Conservation (phyloP, 2,113 vertebrate genomes). For the Aptenodytes forsteri region DNA sequence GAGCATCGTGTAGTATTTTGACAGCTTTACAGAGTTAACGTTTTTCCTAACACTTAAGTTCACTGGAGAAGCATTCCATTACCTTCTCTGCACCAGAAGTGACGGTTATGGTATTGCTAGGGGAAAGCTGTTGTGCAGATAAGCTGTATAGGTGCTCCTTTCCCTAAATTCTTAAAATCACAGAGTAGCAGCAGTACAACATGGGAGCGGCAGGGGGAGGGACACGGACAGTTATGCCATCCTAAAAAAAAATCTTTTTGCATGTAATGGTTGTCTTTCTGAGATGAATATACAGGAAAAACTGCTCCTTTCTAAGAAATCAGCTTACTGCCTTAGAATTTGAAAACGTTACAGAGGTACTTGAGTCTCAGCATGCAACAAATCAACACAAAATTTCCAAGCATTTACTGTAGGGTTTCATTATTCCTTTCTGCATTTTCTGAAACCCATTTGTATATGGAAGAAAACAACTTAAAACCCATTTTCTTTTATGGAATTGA, state of each 20-base stretch:
- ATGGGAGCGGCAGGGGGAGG: fast-evolving
- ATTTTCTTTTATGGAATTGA: not conserved
- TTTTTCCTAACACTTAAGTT: not conserved
- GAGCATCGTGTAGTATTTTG: not conserved
- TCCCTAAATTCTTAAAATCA: not conserved
- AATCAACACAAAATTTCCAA: not conserved
- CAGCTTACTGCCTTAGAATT: not conserved
- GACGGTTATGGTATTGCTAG: not conserved
- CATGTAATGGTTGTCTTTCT: not conserved
- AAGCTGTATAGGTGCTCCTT: not conserved
- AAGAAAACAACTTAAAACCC: not conserved
- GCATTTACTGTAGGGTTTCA: not conserved
- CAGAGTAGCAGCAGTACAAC: not conserved
- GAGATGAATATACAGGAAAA: not conserved
- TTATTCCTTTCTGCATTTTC: not conserved
- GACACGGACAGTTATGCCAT: not conserved
- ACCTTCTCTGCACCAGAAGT: not conserved
- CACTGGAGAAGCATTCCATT: not conserved
- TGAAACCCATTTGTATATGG: not conserved
- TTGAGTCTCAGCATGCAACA: not conserved
- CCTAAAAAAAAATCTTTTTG: not conserved
- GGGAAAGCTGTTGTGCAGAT: not conserved
- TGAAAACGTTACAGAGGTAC: not conserved
- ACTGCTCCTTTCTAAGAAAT: not conserved
- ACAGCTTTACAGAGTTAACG: not conserved